These are phyloP conservation scores for Arrhopalites spinosus DNA, from an alignment of 2,888 invertebrate species.

Conservation along the genomic window DNA sequence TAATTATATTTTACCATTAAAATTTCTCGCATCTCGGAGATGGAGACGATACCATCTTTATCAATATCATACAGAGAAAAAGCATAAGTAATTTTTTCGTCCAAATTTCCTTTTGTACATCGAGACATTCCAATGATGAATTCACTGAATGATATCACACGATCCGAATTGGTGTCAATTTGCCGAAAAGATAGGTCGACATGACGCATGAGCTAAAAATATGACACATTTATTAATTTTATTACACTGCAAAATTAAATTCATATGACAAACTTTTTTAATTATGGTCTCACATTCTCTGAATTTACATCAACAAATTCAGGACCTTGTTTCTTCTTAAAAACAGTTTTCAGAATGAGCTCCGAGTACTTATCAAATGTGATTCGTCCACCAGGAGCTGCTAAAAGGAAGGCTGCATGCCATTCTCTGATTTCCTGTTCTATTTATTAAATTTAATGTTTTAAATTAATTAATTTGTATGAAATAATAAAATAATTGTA, in stretches of 20 bases:
- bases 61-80: constrained; percentile 38
- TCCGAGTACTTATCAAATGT: constrained; percentile 19
- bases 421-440: constrained; percentile 32
- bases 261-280: background rate
- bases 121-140: constrained; percentile 35
- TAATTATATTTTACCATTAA: constrained; percentile 19
- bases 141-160: constrained; percentile 28
- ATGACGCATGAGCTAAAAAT: constrained; percentile 27
- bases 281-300: constrained; percentile 10
- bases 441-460: background rate
- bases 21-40: constrained; percentile 33
- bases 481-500: background rate
- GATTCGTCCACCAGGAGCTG: constrained; percentile 25
- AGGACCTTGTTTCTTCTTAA: constrained; percentile 16
- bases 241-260: background rate
- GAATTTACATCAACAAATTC: constrained; percentile 16
- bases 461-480: background rate
- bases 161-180: constrained; percentile 28
- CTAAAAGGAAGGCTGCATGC: constrained; percentile 17
- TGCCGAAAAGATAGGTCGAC: constrained; percentile 34
- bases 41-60: constrained; percentile 34
- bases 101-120: constrained; percentile 26
- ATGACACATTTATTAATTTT: background rate
- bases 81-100: constrained; percentile 33
- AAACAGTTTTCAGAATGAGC: constrained; percentile 24